phyloP scores from a whole-genome alignment of 1,140 invertebrate genomes.

The Mactra quadrangularis region DNA sequence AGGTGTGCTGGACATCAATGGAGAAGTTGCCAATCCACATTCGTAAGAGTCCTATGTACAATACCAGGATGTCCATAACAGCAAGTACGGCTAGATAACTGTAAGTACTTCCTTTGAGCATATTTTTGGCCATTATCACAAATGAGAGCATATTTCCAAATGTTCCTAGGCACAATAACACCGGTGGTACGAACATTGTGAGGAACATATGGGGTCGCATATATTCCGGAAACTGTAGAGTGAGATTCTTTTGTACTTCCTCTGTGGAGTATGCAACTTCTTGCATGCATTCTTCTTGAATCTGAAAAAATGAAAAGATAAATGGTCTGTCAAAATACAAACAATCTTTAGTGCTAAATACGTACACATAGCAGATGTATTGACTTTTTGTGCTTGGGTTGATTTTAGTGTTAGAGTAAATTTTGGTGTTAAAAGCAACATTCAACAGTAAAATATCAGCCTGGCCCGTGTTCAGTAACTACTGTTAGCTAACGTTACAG shows the following conservation, averaged over 20 bases:
- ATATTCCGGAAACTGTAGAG: conserved; percentile 23
- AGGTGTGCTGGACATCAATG: conserved; percentile 68
- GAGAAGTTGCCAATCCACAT: conserved; percentile 78
- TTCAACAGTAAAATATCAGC: too few relatives aligned
- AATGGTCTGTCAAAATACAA: too few relatives aligned
- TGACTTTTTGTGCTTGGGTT: too few relatives aligned
- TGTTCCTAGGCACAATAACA: conserved; percentile 78
- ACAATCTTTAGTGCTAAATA: too few relatives aligned
- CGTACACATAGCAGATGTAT: too few relatives aligned
- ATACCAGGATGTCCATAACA: conserved; percentile 77
- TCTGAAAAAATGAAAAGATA: conserved; percentile 9
- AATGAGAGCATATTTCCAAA: conserved; percentile 80
- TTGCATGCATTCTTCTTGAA: neutral
- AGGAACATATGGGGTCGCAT: conserved; percentile 31
- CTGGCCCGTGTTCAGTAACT: too few relatives aligned
- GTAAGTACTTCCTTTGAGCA: conserved; percentile 75
- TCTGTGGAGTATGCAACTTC: neutral
- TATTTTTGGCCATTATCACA: conserved; percentile 70
- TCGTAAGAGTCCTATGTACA: conserved; percentile 78
- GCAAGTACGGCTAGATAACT: conserved; percentile 77
- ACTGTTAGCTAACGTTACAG: too few relatives aligned
- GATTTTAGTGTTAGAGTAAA: too few relatives aligned
- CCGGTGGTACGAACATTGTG: conserved; percentile 72
- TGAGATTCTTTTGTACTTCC: neutral
- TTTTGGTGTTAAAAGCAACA: too few relatives aligned